These are phyloP conservation scores for Pantherophis alleghaniensis DNA, from an alignment of 2,797 vertebrate species.

Conservation along the genomic window DNA sequence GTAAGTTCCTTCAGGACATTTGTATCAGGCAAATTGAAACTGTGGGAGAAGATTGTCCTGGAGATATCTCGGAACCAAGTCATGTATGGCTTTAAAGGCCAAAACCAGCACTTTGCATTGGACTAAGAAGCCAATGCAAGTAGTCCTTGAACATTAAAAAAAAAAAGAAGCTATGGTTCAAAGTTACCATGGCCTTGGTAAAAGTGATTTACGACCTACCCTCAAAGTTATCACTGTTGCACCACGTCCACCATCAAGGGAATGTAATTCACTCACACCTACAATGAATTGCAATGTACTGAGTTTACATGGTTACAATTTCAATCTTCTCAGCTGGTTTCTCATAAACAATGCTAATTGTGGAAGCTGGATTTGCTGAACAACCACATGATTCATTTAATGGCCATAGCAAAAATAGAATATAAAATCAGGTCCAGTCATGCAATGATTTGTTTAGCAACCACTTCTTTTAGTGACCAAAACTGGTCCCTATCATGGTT, in stretches of 20 bases:
- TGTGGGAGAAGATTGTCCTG: not conserved
- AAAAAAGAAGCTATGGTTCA: not conserved
- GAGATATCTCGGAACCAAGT: not conserved
- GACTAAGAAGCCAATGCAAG: not conserved
- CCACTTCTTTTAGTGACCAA: not conserved
- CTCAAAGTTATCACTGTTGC: not conserved
- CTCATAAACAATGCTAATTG: not conserved
- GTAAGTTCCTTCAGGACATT: not conserved
- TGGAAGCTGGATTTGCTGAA: not conserved
- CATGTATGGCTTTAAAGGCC: not conserved
- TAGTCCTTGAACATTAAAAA: not conserved
- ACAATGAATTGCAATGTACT: not conserved
- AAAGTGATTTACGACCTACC: not conserved
- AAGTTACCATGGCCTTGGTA: not conserved
- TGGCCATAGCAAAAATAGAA: not conserved
- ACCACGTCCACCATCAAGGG: not conserved
- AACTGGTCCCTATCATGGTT: not conserved
- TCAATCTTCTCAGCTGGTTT: not conserved
- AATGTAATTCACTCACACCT: not conserved
- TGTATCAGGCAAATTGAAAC: not conserved
- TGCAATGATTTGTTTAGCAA: not conserved
- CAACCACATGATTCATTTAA: not conserved
- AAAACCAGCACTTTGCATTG: not conserved
- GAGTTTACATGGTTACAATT: not conserved
- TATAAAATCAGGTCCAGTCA: not conserved